phyloP scores from a whole-genome alignment of 2,113 vertebrate species.

The Saccopteryx leptura region DNA sequence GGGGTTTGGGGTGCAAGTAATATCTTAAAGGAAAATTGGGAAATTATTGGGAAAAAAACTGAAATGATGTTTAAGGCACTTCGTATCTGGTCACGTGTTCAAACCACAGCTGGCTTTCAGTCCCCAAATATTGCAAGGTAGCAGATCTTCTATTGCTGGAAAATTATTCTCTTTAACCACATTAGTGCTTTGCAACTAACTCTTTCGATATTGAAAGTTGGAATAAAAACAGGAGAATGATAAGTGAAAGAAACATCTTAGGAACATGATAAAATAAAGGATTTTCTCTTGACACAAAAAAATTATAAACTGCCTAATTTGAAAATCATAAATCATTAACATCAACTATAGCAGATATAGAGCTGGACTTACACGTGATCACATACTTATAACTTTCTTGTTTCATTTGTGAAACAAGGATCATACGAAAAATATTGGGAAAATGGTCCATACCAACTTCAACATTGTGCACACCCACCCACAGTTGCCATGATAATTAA shows the following conservation, averaged over 20 bases:
- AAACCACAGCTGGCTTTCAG: not conserved
- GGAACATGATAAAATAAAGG: slow-evolving; percentile 2
- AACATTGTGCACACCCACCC: not conserved
- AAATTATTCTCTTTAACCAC: not conserved
- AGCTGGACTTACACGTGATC: slow-evolving; percentile 20
- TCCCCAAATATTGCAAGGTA: not conserved
- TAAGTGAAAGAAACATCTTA: not conserved
- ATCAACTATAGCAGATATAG: not conserved
- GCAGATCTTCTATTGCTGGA: not conserved
- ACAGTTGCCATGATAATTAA: not conserved
- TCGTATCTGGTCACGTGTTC: not conserved
- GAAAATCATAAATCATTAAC: slow-evolving; percentile 39
- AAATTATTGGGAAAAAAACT: not conserved
- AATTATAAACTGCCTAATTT: slow-evolving; percentile 10
- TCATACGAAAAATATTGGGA: slow-evolving; percentile 6
- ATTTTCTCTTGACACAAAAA: not conserved
- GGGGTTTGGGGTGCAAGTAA: too few species aligned
- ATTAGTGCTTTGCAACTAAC: not conserved
- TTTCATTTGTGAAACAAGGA: slow-evolving; percentile 58
- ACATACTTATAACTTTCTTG: slow-evolving; percentile 6
- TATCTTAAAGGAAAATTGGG: not conserved
- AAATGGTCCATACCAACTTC: not conserved
- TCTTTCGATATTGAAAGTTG: not conserved
- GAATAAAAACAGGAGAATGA: not conserved
- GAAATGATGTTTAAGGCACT: not conserved